Base-by-base conservation (phyloP, 2,888 invertebrate species). In the Celastrina argiolus region DNA sequence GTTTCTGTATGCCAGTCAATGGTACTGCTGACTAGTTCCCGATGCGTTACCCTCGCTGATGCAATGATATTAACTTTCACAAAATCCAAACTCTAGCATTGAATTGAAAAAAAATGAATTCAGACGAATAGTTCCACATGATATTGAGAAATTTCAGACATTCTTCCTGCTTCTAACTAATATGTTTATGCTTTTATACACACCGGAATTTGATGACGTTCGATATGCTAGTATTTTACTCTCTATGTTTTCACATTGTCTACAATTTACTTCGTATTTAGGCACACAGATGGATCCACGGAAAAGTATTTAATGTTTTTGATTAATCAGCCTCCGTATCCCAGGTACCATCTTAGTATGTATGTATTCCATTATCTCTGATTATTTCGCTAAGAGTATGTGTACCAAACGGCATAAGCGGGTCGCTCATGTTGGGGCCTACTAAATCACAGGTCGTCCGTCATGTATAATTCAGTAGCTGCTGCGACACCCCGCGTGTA, bases 401-500 rank as follows among this genome's bases (percentile, higher is more conserved):
- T 56, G 16, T 64, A 56, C 16, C 34, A 26, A 34, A n/a, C 22
- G n/a, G 65, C 22, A 66, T 79, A 78, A 77, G 78, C 81, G 81
- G 81, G 82, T 80, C 79, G 75, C 68, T 72, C 77, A 77, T 76
- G 73, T 72, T 76, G 81, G 81, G 81, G 82, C 77, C 77, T 78
- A 82, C 81, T 87, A 88, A 88, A 88, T 88, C 87, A 87, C 85
- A 83, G 84, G 81, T 81, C 81, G 81, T 76, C 77, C 76, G 75
- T 80, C 81, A 88, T 89, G 88, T 87, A 83, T 89, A 87, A 89
- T 89, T 88, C 88, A 89, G 79, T 68, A 84, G 84, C 76, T 78
- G 76, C 81, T 80, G 78, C 83, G 86, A 82, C 85, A 83, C 80
- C 78, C 81, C 74, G 77, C 82, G 81, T 78, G 81, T 75, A 79